Base-by-base conservation (phyloP, 2,113 vertebrate species). In the Todiramphus saurophagus region DNA sequence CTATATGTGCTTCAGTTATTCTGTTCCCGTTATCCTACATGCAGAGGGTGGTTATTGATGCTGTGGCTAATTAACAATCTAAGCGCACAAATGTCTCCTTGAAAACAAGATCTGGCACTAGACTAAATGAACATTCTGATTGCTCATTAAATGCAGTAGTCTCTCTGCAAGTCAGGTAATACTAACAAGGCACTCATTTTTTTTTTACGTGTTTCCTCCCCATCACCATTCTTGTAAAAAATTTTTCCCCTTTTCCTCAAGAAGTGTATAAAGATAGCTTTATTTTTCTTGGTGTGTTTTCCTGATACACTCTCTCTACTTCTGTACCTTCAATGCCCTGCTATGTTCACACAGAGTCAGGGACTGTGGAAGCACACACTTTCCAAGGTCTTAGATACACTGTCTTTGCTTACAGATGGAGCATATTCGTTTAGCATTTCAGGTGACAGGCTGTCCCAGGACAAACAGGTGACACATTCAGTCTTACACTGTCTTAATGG, bases 51-150 rank as follows among this genome's bases (percentile, higher is more conserved):
- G 77, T 82, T 95, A 94, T 79, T 67, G 87, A 94, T 85, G 62
- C 74, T 91, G 66, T 51, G 82, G 67, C 92, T 97, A 95, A 96
- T 95, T 96, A 95, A 93, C 86, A 95, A 89, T 77, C 70, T 48
- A 78, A 89, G 78, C 0, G 4, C 59, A 91, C 83, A 95, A 96
- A 89, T 56, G 74, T 94, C 83, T 94, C 74, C 89, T 96, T 85
- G 91, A 96, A 94, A 96, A 96, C 75, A 95, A 95, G 94, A 84
- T 93, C 95, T 97, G 91, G 86, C 91, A 95, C 80, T 89, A 92
- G 46, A 83, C 89, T 83, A 96, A 96, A 93, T 92, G 94, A 96
- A 79, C 94, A 96, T 89, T 95, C 87, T 96, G 94, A 95, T 89
- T 96, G 81, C 94, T 96, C 78, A 91, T 95, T 97, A 97, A 89